phyloP scores from a whole-genome alignment of 2,797 vertebrate genomes.

The Cephalopachus bancanus region DNA sequence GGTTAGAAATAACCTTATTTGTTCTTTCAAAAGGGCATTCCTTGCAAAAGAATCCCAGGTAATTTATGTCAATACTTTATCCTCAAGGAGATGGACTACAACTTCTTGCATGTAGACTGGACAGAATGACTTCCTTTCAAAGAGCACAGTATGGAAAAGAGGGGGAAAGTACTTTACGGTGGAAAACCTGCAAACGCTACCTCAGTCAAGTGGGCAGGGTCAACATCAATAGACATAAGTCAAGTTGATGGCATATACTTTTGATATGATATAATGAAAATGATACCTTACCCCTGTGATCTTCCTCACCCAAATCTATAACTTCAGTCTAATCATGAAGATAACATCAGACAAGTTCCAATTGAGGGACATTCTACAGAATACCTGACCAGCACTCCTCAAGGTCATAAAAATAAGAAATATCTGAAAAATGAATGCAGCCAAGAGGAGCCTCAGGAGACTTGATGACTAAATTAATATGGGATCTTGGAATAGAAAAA shows the following conservation, averaged over 20 bases:
- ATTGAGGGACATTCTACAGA: neutral
- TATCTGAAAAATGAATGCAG: neutral
- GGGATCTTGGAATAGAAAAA: neutral
- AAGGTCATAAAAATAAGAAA: constrained; percentile 11
- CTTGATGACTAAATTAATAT: neutral
- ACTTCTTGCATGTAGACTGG: neutral
- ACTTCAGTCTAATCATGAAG: neutral
- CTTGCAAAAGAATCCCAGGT: neutral
- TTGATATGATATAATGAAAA: neutral
- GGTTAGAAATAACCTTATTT: neutral
- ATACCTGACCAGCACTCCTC: neutral
- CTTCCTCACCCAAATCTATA: neutral
- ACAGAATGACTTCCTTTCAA: neutral
- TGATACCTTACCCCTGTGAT: neutral
- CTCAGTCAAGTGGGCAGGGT: neutral
- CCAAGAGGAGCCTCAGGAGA: neutral
- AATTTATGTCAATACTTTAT: neutral
- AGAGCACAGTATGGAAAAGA: neutral
- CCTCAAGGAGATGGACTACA: neutral
- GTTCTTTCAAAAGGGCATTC: constrained; percentile 27
- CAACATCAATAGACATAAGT: neutral
- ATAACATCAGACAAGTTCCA: neutral
- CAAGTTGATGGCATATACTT: neutral
- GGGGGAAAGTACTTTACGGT: neutral
- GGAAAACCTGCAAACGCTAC: neutral